Base-by-base conservation (phyloP, 2,888 invertebrate species). In the Drosophila histrio region DNA sequence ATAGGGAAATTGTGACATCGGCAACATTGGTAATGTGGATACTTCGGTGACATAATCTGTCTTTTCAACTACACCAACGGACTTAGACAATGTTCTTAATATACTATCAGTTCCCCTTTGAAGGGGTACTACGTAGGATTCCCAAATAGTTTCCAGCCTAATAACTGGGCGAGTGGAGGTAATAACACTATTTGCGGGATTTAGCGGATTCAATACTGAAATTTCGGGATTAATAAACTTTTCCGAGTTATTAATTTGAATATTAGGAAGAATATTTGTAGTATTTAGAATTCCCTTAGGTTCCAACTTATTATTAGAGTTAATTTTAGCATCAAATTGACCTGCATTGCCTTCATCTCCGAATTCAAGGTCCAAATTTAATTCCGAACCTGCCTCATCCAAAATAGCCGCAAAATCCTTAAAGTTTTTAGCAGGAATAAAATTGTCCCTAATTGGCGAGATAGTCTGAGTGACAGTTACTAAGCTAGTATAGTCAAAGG, bases 401-500 rank as follows among this genome's bases (percentile, higher is more conserved):
- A 97, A 93, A 60, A 95, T 95, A 53, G 96, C 96, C 87, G 97
- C 97, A 91, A 97, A 97, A 91, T 97, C 97, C 87, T 97, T 97
- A 21, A 97, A 93, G 1, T 96, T 96, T 91, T 96, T 96, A 84
- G 96, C 96, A 0, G 97, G 97, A 54, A 96, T 95, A 87, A 97
- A 97, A 89, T 96, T 96, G 92, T 96, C 72, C 94, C 95, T 89
- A 94, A 96, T 95, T 0, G 97, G 97, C 5, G 97, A 97, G 43
- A 97, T 91, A 0, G 97, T 98, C 90, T 97, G 97, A 1, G 96
- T 97, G 0, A 97, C 97, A 0, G 97, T 97, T 9, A 98, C 97
- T 58, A 97, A 92, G 89, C 97, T 94, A 0, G 97, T 97, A 19
- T 97, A 93, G 87, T 96, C 94, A 91, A 97, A 98, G 0, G 97